phyloP scores from a whole-genome alignment of 2,888 invertebrate species.

The Tachina grossa region DNA sequence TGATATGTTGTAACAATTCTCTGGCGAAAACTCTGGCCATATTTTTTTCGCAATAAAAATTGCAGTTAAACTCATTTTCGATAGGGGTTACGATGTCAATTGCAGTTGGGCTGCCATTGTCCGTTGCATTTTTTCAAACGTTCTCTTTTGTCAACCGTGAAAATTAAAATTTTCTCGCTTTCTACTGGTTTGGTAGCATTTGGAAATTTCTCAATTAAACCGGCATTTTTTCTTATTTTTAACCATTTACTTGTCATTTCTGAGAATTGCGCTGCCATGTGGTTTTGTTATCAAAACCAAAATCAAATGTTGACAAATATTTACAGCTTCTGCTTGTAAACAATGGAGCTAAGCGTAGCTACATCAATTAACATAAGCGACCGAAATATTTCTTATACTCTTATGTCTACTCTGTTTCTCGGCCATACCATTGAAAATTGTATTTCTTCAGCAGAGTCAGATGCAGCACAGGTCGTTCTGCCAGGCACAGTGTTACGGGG shows the following conservation, averaged over 20 bases:
- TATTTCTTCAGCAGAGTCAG: neutral
- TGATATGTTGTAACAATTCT: too few species aligned
- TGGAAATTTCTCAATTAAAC: conserved; percentile 28
- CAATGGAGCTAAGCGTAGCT: conserved; percentile 68
- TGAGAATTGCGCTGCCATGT: conserved; percentile 63
- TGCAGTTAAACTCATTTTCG: too few species aligned
- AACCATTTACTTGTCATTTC: conserved; percentile 58
- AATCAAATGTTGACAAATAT: conserved; percentile 72
- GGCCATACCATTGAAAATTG: conserved; percentile 64
- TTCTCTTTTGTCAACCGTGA: conserved; percentile 60
- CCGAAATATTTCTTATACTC: conserved; percentile 33
- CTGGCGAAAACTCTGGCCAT: too few species aligned
- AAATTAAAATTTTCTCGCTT: conserved; percentile 69
- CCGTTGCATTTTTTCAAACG: neutral
- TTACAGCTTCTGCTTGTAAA: conserved; percentile 71
- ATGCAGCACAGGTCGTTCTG: conserved; percentile 69
- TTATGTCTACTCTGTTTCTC: neutral
- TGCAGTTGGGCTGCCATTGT: too few species aligned
- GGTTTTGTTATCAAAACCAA: conserved; percentile 67
- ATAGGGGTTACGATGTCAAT: too few species aligned
- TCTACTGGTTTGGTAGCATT: conserved; percentile 47
- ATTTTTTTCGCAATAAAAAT: too few species aligned
- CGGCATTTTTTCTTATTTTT: conserved; percentile 6
- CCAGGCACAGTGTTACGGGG: conserved; percentile 51
- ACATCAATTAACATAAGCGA: conserved; percentile 63